Base-by-base conservation (phyloP, 2,888 invertebrate species). In the Eilema caniola region DNA sequence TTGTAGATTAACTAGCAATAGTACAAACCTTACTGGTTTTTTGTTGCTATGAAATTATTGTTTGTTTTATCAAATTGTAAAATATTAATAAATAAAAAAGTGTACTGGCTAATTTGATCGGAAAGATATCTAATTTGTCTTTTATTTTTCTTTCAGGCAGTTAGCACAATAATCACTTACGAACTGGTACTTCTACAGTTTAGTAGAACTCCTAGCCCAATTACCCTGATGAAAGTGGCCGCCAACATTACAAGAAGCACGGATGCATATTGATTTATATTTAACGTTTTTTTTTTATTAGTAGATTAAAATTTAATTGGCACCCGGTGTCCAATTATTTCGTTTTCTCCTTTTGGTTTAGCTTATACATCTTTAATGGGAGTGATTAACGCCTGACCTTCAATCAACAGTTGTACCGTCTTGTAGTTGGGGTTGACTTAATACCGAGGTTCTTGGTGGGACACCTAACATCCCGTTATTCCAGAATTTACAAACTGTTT, bases 121-220 rank as follows among this genome's bases (percentile, higher is more conserved):
- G 7, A 47, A 47, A 47, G 4, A 47, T 53, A 59, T 59, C 5
- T 59, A 23, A 59, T 24, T 59, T 37, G 33, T 23, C 16, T 37
- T 2, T 28, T 62, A 12, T 0, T 41, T 23, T 56, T 33, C 14
- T 65, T 65, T 59, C 64, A 64, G 41, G 63, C 70, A 28, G 57
- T 67, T 24, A 20, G 47, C 20, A 60, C 66, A 59, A 33, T 68
- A 59, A 68, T 47, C 53, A 67, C 24, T n/a, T 25, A 66, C 2
- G 47, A 41, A 41, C 20, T 61, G n/a, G 66, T 66, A 20, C 57
- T 66, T 0, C 25, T 66, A 11, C 66, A 66, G 37, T 66, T 66
- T 7, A 66, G 37, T 20, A 37, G 16, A 37, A 59, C 66, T 8
- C 23, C 20, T n/a, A 12, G 2, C 23, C 20, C 33, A 59, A 20